Conservation (phyloP, 2,888 invertebrate genomes). For the Sinohyriopsis cumingii region DNA sequence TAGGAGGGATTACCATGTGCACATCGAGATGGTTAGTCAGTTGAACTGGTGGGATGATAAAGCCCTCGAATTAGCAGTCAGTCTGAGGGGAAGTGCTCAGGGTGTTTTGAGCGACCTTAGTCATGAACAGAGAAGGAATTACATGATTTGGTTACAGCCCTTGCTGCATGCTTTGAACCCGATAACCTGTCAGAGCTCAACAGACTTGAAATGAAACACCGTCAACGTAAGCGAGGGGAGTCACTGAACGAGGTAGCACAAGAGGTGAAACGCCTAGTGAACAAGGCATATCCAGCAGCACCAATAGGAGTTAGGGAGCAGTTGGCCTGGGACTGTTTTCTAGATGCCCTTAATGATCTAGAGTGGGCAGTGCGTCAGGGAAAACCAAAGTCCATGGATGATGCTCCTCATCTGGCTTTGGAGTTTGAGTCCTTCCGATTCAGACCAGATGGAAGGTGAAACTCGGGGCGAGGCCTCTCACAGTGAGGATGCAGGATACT, state of each 20-base stretch:
- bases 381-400: slow-evolving; percentile 3
- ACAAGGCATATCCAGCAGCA: slow-evolving; percentile 7
- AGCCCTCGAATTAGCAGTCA: slow-evolving; percentile 7
- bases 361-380: slow-evolving; percentile 12
- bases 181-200: slow-evolving; percentile 6
- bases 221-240: slow-evolving; percentile 3
- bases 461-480: no score
- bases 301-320: neutral
- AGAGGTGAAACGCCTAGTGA: neutral
- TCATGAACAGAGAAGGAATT: no score
- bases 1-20: slow-evolving; percentile 4
- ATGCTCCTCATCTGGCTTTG: neutral
- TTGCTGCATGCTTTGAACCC: slow-evolving; percentile 9
- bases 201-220: slow-evolving; percentile 4
- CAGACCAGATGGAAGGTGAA: neutral
- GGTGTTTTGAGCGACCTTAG: slow-evolving; percentile 1
- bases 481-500: neutral
- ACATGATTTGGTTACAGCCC: no score
- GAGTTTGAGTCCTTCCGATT: slow-evolving; percentile 3
- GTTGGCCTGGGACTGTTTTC: slow-evolving; percentile 1
- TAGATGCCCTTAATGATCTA: slow-evolving; percentile 5
- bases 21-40: slow-evolving; percentile 5
- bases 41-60: slow-evolving; percentile 4
- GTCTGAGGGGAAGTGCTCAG: slow-evolving; percentile 1
- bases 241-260: neutral